Conservation (phyloP, 2,797 vertebrate species). For the Argya squamiceps region DNA sequence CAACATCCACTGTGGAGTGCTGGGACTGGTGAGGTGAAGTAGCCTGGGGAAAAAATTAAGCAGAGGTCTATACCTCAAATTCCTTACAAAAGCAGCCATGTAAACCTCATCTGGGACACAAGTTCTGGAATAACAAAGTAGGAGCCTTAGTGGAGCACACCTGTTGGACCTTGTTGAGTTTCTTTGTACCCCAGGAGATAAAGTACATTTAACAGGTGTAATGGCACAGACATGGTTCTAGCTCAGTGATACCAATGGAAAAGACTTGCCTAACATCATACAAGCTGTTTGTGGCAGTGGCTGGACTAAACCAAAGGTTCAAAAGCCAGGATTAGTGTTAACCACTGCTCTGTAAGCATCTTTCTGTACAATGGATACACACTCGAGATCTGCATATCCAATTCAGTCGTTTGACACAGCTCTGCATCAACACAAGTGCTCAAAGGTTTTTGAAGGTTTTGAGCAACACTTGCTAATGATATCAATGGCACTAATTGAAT, state of each 20-base stretch:
- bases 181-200: background rate
- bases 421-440: background rate
- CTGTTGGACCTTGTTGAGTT: background rate
- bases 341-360: background rate
- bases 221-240: background rate
- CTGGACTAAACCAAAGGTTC: background rate
- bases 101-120: background rate
- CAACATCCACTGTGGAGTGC: conserved; percentile 93
- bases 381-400: background rate
- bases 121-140: background rate
- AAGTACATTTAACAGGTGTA: background rate
- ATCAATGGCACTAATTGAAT: background rate
- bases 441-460: background rate
- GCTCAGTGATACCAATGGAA: background rate
- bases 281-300: background rate
- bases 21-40: conserved; percentile 91
- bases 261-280: background rate
- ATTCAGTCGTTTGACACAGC: background rate
- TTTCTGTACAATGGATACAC: background rate
- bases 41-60: conserved; percentile 75
- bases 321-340: background rate
- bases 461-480: background rate
- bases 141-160: background rate
- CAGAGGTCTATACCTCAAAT: background rate
- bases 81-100: background rate